These are phyloP conservation scores for Deroplatys truncata DNA, from an alignment of 2,888 invertebrate genomes.

Conservation along the genomic window DNA sequence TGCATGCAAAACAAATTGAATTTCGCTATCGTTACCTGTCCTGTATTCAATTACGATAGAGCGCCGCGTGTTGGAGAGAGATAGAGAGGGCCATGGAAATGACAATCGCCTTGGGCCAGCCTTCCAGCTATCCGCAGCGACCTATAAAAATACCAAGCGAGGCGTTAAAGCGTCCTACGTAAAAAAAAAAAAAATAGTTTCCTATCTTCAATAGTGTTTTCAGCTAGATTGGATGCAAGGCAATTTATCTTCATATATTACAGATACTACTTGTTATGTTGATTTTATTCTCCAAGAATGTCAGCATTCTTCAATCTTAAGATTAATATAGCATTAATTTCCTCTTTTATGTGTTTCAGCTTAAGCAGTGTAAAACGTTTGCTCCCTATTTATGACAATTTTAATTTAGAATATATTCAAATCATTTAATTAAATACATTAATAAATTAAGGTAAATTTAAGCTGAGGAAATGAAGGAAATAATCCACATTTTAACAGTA, in stretches of 20 bases:
- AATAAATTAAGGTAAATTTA: too few species aligned
- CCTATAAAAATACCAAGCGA: neutral
- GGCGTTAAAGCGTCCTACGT: neutral
- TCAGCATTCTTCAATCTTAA: too few species aligned
- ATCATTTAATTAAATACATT: too few species aligned
- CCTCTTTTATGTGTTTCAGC: too few species aligned
- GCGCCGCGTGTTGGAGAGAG: neutral
- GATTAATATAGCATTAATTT: too few species aligned
- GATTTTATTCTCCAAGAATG: neutral
- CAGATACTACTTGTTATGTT: neutral
- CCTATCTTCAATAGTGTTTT: neutral
- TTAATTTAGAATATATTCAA: too few species aligned
- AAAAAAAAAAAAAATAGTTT: neutral
- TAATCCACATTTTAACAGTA: too few species aligned
- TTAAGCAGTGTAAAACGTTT: too few species aligned
- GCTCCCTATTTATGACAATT: too few species aligned
- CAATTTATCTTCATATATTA: neutral
- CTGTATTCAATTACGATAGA: slow-evolving; percentile 2
- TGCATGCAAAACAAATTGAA: neutral
- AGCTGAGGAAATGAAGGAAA: too few species aligned
- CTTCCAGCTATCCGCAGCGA: neutral
- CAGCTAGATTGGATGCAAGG: neutral
- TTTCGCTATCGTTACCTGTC: slow-evolving; percentile 1
- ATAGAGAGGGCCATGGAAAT: neutral
- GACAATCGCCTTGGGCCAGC: slow-evolving; percentile 3